Percentiles rank a stretch among this genome's conserved stretches.
These are phyloP conservation scores for Neuroterus valhalla DNA, from an alignment of 1,140 invertebrate species.

Conservation along the genomic window DNA sequence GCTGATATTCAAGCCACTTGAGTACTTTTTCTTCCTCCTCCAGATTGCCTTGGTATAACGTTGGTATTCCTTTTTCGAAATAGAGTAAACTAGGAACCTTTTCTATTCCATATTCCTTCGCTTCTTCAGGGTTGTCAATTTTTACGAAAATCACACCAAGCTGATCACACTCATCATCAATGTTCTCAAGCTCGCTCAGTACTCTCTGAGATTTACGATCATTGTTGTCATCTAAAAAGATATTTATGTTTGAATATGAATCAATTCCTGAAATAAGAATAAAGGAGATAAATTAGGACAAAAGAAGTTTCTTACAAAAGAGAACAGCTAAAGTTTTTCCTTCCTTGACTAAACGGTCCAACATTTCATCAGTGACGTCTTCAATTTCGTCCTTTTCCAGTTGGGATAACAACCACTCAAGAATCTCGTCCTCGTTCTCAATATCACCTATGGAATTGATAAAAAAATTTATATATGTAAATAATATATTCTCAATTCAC, in stretches of 20 bases:
- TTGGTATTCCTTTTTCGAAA: slow-evolving; percentile 93
- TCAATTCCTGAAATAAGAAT: slow-evolving; percentile 39
- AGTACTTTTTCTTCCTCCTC: slow-evolving; percentile 94
- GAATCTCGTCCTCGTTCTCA: slow-evolving; percentile 92
- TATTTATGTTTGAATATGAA: slow-evolving; percentile 23
- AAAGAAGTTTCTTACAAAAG: slow-evolving; percentile 85
- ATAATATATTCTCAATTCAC: slow-evolving; percentile 26
- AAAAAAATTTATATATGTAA: no score
- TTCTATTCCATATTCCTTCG: slow-evolving; percentile 93
- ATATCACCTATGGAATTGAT: no score
- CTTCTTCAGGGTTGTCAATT: slow-evolving; percentile 92
- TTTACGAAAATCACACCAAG: slow-evolving; percentile 93
- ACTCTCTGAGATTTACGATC: slow-evolving; percentile 91
- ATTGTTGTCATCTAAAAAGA: slow-evolving; percentile 88
- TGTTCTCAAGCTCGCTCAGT: slow-evolving; percentile 93
- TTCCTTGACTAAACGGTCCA: slow-evolving; percentile 91
- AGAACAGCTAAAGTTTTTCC: slow-evolving; percentile 92
- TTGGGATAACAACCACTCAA: slow-evolving; percentile 91
- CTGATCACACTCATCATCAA: slow-evolving; percentile 94
- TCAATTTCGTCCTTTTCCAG: slow-evolving; percentile 95
- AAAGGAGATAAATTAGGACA: neutral
- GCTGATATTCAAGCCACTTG: slow-evolving; percentile 90
- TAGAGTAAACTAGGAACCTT: slow-evolving; percentile 90
- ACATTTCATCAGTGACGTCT: slow-evolving; percentile 95
- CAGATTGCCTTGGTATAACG: slow-evolving; percentile 91